A percentile compares a stretch with the other conserved stretches of the same genome.
Evolutionary conservation across 2,113 vertebrate genomes (phyloP).

Genomic region (Mus musculus): GRCm39 chr3:29861501-29862000

Average conservation of each 20-base stretch:
- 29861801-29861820: background rate
- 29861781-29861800: background rate
- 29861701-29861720: background rate
- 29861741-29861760: background rate
- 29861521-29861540: background rate
- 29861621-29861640: background rate
- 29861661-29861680: background rate
- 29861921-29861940: background rate
- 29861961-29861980: background rate
- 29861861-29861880: background rate
- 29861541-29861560: background rate
- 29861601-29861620: background rate
- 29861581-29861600: background rate
- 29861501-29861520: background rate
- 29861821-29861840: background rate
- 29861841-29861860: background rate
- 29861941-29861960: background rate
- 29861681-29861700: background rate
- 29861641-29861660: background rate
- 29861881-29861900: conserved; percentile 19
- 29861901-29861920: background rate
- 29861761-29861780: background rate
- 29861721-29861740: background rate
- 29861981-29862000: background rate
- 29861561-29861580: background rate